Base-by-base conservation (phyloP, 1,140 invertebrate species). In the Zaprionus lachaisei region DNA sequence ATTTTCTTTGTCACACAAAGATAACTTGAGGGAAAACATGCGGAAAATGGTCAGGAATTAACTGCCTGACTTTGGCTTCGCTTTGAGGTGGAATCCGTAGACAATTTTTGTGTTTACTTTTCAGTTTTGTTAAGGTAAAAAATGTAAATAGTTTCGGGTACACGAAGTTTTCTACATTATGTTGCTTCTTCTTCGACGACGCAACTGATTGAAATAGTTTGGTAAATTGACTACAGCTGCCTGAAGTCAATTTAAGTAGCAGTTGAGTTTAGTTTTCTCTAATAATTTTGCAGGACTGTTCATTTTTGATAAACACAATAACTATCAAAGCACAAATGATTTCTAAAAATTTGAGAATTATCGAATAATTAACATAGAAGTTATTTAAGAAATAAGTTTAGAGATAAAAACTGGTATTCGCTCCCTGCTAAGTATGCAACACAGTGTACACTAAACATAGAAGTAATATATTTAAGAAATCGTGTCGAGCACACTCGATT, bases 1-100 rank as follows among this genome's bases (percentile, higher is more conserved):
- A 51, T 51, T 51, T 24, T 24, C 20, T 20, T 51, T 51, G 47
- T 51, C 47, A 51, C 47, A 51, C 47, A 22, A 24, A 22, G 9
- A 22, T 22, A 51, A 51, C 17, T 11, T 14, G 17, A 11, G 12
- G 12, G 17, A 22, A 51, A 51, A 51, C 20, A 22, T 51, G 22
- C 12, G 47, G 47, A 51, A 51, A 51, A 51, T 47, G 6, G 41
- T 47, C n/a, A 17, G 41, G n/a, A 17, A 17, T 47, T 47, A 17
- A 47, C 47, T 24, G 14, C 11, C 47, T 51, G 47, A 51, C 17
- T 51, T 24, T 24, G 47, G 22, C 47, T 51, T 9, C 2, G 4
- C 7, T 51, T 51, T 22, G 9, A 11, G 20, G 4, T 4, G 9
- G n/a, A 24, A 12, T 24, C 4, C 11, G 3, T 51, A 14, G 20